Base-by-base conservation (phyloP, 2,888 invertebrate genomes). In the Adelognathus sp. region DNA sequence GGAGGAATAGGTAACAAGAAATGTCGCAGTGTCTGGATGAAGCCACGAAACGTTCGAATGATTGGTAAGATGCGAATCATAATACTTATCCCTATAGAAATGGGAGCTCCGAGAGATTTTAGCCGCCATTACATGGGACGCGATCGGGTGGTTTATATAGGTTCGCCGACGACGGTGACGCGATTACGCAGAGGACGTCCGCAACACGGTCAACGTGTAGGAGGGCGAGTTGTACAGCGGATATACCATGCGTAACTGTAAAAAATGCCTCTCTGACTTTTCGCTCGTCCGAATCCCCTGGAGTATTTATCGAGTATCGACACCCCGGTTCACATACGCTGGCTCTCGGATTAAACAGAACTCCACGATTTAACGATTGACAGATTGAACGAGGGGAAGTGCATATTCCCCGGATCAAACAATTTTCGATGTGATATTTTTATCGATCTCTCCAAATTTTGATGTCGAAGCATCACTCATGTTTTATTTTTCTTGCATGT, bases 261-360 rank as follows among this genome's bases (percentile, higher is more conserved):
- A 29, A 67, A 67, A 67, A 67, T 66, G 52, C 54, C 54, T 67
- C 52, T 66, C 66, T 52, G 21, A 24, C 50, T 50, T 24, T 50
- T 14, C 67, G 39, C 18, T 54, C 67, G 18, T 29, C n/a, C 29
- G 54, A 67, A 54, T 67, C 54, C 67, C 67, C 67, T 29, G 67
- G 54, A 67, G 67, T 54, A 67, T 67, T 67, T 67, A 67, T 67
- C 67, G 67, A 39, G 54, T 67, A 67, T 67, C 54, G 67, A 67
- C 54, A 39, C 29, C 29, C 29, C 29, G 39, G 16, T 29, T 39
- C 67, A 39, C 67, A 27, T 54, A 16, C 36, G 27, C 39, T 6
- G 27, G 52, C 24, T 50, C 50, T 18, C 54, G 39, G 67, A 67
- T 67, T 67, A 67, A 67, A 67, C 18, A 54, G 29, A 16, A 39